Conservation (phyloP, 2,797 vertebrate genomes). For the Pipistrellus pipistrellus region DNA sequence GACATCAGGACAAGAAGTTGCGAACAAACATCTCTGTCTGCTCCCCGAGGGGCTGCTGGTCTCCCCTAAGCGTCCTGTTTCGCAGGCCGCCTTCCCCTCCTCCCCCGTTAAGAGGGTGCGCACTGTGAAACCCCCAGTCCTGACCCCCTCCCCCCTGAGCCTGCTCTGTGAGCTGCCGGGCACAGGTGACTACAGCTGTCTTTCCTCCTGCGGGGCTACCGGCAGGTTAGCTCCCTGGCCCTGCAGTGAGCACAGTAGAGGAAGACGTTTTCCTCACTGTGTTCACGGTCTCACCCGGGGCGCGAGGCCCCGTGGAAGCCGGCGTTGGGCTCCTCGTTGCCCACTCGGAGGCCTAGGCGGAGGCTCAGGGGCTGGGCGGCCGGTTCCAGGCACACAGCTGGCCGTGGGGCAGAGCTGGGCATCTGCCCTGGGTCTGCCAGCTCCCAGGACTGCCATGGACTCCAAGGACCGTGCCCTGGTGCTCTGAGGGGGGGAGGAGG, state of each 20-base stretch:
- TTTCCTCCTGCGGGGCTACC: background rate
- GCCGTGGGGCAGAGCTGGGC: background rate
- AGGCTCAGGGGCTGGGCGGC: background rate
- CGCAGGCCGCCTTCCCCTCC: rapidly evolving
- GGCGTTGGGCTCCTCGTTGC: background rate
- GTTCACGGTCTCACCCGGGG: background rate
- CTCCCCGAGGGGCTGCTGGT: background rate
- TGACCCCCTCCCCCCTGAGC: background rate
- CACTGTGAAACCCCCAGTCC: background rate
- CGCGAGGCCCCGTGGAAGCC: no score
- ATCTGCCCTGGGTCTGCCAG: background rate
- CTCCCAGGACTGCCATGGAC: background rate
- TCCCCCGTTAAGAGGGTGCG: no score
- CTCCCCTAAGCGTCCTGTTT: background rate
- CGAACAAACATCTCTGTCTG: background rate
- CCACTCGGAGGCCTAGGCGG: background rate
- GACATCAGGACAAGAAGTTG: background rate
- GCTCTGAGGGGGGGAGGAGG: background rate
- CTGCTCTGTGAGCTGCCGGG: background rate
- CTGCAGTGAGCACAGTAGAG: background rate
- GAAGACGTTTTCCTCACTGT: background rate
- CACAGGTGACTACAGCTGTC: background rate
- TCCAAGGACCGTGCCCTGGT: background rate
- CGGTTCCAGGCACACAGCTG: background rate
- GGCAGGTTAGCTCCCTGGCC: background rate